Evolutionary conservation across 2,113 vertebrate species (phyloP), one percentile per base, ranked within the genome.

Genomic region (Leptocoma aspasia): DNA sequence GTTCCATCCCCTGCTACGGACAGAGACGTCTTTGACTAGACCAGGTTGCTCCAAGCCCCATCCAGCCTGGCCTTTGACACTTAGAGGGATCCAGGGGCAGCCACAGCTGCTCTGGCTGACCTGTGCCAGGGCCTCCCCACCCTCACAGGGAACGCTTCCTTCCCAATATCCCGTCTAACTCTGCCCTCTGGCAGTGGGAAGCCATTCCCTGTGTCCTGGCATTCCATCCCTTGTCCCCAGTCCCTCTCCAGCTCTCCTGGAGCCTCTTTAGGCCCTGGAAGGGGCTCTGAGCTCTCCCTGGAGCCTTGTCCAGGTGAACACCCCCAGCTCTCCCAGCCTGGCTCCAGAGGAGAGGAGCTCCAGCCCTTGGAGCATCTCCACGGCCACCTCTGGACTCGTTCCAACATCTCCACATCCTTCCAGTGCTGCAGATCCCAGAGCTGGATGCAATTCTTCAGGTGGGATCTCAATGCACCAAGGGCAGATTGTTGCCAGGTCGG

Each of bases 221-320:
- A 0, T 4, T 72, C 49, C 65, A 71, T 0, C 9, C 24, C n/a
- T 53, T 60, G 28, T 60, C 16, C 23, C 1, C 0, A 53, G 13
- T 30, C 45, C 28, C 16, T 39, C 53, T n/a, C 19, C 60, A 75
- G 60, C n/a, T 39, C 28, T 45, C 53, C 5, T 47, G 53, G 16
- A 60, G 20, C 23, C 7, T 16, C 30, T 75, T 30, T 9, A 53
- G 30, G 19, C n/a, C 0, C 53, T 60, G 39, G 1, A 3, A 60
- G 6, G 4, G 13, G 23, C 28, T 53, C 39, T 26, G 5, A 39
- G 28, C 0, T 45, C 7, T 75, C 33, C 6, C 13, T 28, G 22
- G 45, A 68, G 20, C 30, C 18, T 39, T 42, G 18, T 52, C 37
- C 60, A 52, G 23, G 3, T 60, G 53, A 75, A 3, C 39, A 10